Conservation (phyloP, 2,797 vertebrate species). For the Macroramphosus scolopax region DNA sequence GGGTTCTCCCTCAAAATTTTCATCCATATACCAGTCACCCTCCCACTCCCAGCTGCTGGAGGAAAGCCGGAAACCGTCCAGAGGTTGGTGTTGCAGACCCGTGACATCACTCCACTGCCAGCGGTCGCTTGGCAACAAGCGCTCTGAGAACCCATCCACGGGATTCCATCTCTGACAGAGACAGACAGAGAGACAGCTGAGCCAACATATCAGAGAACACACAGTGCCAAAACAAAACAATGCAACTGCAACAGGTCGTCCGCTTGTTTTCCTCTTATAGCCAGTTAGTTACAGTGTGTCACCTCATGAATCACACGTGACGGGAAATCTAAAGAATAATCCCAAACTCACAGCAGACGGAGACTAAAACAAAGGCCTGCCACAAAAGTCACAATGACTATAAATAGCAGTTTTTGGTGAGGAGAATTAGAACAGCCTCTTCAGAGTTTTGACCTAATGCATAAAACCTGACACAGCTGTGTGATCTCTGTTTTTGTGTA, state of each 20-base stretch:
- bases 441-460: too few species aligned
- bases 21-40: slow-evolving; percentile 92
- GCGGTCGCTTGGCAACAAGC: slow-evolving; percentile 92
- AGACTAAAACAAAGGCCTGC: too few species aligned
- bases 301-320: background rate
- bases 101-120: slow-evolving; percentile 97
- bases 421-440: too few species aligned
- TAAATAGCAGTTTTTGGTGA: too few species aligned
- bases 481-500: too few species aligned
- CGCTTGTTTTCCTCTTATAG: too few species aligned
- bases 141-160: slow-evolving; percentile 91
- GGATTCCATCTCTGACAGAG: slow-evolving; percentile 93
- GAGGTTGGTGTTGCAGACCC: slow-evolving; percentile 86
- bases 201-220: background rate
- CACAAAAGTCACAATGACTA: too few species aligned
- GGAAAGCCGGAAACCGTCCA: slow-evolving; percentile 83
- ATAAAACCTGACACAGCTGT: too few species aligned
- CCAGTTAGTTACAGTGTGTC: too few species aligned
- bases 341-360: too few species aligned
- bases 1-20: slow-evolving; percentile 93
- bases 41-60: slow-evolving; percentile 97
- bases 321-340: too few species aligned
- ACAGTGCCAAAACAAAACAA: background rate
- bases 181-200: slow-evolving; percentile 2
- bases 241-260: too few species aligned